These are phyloP conservation scores for Trimorus sp. DNA, from an alignment of 2,888 invertebrate genomes.

Conservation along the genomic window DNA sequence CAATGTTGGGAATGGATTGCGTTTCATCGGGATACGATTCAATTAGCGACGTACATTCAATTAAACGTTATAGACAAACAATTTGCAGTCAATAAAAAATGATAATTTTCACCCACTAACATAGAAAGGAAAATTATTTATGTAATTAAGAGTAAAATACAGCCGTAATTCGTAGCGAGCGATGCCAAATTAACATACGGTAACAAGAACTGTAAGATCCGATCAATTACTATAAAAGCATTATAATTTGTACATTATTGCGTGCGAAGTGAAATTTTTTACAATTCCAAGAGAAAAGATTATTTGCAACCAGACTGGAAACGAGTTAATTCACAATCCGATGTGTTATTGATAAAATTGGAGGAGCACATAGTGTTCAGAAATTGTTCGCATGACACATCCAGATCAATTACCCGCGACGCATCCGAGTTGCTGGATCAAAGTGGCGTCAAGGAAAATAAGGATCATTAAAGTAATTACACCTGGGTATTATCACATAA, in stretches of 20 bases:
- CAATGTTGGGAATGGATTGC: too few relatives aligned
- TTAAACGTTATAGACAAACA: too few relatives aligned
- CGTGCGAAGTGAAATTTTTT: constrained; percentile 59
- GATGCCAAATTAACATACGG: constrained; percentile 42
- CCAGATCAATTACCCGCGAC: constrained; percentile 14
- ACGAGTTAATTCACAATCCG: constrained; percentile 31
- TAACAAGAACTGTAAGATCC: constrained; percentile 53
- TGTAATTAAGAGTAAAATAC: constrained; percentile 26
- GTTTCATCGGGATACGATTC: too few relatives aligned
- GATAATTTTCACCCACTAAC: constrained; percentile 29
- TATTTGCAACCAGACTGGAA: constrained; percentile 57
- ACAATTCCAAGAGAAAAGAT: constrained; percentile 55
- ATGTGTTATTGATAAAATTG: constrained; percentile 34
- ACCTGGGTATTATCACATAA: constrained; percentile 11
- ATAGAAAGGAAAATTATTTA: constrained; percentile 28
- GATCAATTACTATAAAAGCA: constrained; percentile 56
- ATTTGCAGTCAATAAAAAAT: not conserved
- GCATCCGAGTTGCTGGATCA: constrained; percentile 9
- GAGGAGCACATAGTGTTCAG: not conserved
- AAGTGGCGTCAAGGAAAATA: constrained; percentile 10
- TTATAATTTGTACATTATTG: constrained; percentile 52
- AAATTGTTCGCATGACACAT: constrained; percentile 15
- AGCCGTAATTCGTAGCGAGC: constrained; percentile 29
- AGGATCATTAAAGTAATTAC: constrained; percentile 39
- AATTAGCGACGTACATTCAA: too few relatives aligned